Conservation (phyloP, 2,888 invertebrate species). For the Camponotus fellah region DNA sequence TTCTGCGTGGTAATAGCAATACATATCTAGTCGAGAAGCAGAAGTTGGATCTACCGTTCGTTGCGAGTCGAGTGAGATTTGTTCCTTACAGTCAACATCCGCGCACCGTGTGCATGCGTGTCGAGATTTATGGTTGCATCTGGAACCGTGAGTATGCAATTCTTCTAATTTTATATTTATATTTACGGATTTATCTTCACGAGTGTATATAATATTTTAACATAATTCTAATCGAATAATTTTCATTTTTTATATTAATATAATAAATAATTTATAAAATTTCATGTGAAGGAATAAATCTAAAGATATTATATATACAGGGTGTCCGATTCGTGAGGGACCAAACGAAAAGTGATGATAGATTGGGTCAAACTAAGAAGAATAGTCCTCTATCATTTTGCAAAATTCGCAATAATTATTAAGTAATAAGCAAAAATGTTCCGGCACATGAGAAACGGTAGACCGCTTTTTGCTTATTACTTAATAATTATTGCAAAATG, state of each 20-base stretch:
- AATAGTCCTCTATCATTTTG: too few relatives aligned
- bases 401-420: too few relatives aligned
- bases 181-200: not conserved
- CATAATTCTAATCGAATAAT: not conserved
- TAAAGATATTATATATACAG: not conserved
- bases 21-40: conserved; percentile 91
- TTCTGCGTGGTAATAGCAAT: conserved; percentile 92
- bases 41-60: conserved; percentile 93
- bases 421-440: too few relatives aligned
- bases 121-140: conserved; percentile 95
- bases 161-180: not conserved
- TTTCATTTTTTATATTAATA: not conserved
- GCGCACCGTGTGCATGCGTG: conserved; percentile 96
- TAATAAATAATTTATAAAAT: not conserved
- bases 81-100: conserved; percentile 95
- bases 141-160: conserved; percentile 89
- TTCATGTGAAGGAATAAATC: not conserved
- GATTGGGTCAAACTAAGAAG: too few relatives aligned
- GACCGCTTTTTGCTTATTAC: too few relatives aligned
- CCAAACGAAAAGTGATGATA: too few relatives aligned
- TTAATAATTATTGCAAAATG: too few relatives aligned
- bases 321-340: too few relatives aligned
- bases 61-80: conserved; percentile 95
- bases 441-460: too few relatives aligned
- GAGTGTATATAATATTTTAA: not conserved